Evolutionary conservation across 53 echinoderm and acorn worm species (phyloP).

Genomic region (Luidia sarsii): DNA sequence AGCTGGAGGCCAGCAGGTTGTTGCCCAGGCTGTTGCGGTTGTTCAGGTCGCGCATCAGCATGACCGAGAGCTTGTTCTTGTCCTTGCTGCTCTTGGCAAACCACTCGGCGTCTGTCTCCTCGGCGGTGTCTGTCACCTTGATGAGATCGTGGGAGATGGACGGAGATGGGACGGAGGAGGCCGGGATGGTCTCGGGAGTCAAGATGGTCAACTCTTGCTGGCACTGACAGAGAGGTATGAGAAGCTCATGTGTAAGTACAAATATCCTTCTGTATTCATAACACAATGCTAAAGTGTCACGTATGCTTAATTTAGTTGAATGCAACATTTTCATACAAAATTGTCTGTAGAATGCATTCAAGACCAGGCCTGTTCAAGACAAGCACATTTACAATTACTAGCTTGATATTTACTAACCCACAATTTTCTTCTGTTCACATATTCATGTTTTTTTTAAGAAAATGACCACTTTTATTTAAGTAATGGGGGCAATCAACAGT

Average conservation of each 20-base stretch:
- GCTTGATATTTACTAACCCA: too few relatives aligned
- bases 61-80: conserved; percentile 37
- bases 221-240: conserved; percentile 32
- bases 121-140: conserved; percentile 26
- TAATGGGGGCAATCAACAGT: too few relatives aligned
- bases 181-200: conserved; percentile 29
- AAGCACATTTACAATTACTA: too few relatives aligned
- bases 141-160: conserved; percentile 49
- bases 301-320: too few relatives aligned
- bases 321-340: too few relatives aligned
- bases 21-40: conserved; percentile 51
- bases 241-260: neutral
- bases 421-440: too few relatives aligned
- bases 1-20: conserved; percentile 54
- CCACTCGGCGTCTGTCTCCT: conserved; percentile 24
- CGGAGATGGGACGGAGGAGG: conserved; percentile 26
- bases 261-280: neutral
- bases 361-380: too few relatives aligned
- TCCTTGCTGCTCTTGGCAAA: conserved; percentile 45
- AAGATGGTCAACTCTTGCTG: conserved; percentile 57
- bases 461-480: too few relatives aligned
- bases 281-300: too few relatives aligned
- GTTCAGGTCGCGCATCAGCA: conserved; percentile 61
- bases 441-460: too few relatives aligned
- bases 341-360: too few relatives aligned